Base-by-base conservation (phyloP, 2,113 vertebrate genomes). In the Dromas ardeola region DNA sequence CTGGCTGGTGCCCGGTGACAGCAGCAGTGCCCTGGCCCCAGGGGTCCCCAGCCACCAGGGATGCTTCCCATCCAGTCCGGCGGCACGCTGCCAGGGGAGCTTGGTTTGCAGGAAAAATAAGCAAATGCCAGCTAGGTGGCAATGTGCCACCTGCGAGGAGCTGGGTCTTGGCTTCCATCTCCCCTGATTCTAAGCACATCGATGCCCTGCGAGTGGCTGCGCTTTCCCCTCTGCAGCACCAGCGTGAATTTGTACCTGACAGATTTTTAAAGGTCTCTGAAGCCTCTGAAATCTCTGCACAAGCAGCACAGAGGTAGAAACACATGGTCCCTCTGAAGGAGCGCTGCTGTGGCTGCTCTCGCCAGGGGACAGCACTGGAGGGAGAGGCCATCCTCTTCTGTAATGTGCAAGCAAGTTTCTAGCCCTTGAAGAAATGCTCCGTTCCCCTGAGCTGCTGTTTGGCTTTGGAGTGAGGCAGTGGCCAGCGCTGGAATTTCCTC, bases 41-140 rank as follows among this genome's bases (percentile, higher is more conserved):
- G 49, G 14, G 49, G 23, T 72, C 29, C 23, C 52, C 62, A 78
- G 55, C 29, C 81, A 5, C 38, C 38, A 25, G 70, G 36, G 66
- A 43, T 86, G 82, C 53, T 63, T 61, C 66, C 90, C 71, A 88
- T 56, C 47, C 49, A 4, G 10, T 2, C 2, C 0, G 62, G 62
- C 10, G 1, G 47, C 52, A 9, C 30, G 1, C 50, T 69, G 73
- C 83, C 73, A 55, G 56, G 50, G 42, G 47, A 93, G 40, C 72
- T 83, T 17, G 71, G 19, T 61, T 74, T 42, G 10, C 58, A 42
- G 16, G 61, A 56, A 80, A 63, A 85, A 76, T 16, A 36, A 96
- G 93, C 26, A 79, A 94, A 79, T 82, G 81, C 88, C 96, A 96
- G 95, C 96, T 95, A 96, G 95, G 79, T 95, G 95, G 96, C 96